Percentiles rank a stretch among this genome's conserved stretches.
These are phyloP conservation scores for Drosophila parvula DNA, from an alignment of 1,140 invertebrate genomes.

Conservation along the genomic window DNA sequence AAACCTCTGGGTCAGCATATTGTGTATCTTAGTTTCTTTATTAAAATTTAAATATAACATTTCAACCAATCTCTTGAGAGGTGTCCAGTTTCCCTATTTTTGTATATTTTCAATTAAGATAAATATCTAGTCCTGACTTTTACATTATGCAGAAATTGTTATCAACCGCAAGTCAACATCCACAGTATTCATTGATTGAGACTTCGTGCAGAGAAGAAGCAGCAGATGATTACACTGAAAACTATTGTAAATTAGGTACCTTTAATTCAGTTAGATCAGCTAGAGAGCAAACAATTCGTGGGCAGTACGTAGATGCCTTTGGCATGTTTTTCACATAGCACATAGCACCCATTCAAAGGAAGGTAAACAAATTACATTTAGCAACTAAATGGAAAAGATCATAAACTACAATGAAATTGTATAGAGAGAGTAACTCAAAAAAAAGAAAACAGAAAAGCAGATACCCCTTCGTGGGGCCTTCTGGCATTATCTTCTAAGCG, in stretches of 20 bases:
- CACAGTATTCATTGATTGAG: background rate
- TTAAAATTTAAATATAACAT: background rate
- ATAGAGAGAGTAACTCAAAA: constrained; percentile 48
- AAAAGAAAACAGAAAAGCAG: background rate
- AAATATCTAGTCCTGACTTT: constrained; percentile 1
- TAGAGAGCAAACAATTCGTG: constrained; percentile 39
- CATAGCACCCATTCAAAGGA: constrained; percentile 55
- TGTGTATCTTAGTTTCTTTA: background rate
- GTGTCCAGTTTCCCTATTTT: background rate
- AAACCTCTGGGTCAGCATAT: background rate
- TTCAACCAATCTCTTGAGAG: background rate
- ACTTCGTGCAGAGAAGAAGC: constrained; percentile 4
- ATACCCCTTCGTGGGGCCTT: constrained; percentile 14
- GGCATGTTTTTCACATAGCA: constrained; percentile 55
- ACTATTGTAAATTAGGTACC: constrained; percentile 84
- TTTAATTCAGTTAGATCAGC: constrained; percentile 54
- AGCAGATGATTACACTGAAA: constrained; percentile 33
- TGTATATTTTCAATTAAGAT: background rate
- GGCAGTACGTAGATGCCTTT: constrained; percentile 38
- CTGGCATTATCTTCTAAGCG: constrained; percentile 50
- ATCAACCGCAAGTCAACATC: constrained; percentile 3
- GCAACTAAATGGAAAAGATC: constrained; percentile 57
- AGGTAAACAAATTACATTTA: constrained; percentile 60
- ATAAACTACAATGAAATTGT: constrained; percentile 77
- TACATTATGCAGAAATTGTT: background rate